These are phyloP conservation scores for Amorpha juglandis DNA, from an alignment of 2,888 invertebrate species.

Conservation along the genomic window DNA sequence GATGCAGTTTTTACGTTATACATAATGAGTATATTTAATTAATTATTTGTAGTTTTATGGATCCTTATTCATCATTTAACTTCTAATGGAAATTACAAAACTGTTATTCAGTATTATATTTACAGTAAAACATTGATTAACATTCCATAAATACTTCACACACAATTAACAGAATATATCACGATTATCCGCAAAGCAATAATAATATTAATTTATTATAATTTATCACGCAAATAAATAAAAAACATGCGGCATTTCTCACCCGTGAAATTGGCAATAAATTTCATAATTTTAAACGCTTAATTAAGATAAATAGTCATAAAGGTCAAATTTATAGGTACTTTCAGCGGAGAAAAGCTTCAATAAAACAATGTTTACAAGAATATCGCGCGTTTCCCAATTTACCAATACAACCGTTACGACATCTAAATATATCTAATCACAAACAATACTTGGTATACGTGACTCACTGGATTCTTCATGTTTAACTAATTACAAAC, in stretches of 20 bases:
- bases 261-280: background rate
- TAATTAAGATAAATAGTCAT: background rate
- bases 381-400: conserved; percentile 2
- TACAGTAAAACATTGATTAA: too few relatives aligned
- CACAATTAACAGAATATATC: too few relatives aligned
- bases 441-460: conserved; percentile 58
- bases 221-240: background rate
- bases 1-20: too few relatives aligned
- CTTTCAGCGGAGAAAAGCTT: background rate
- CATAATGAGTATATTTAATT: too few relatives aligned
- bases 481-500: conserved; percentile 71
- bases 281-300: background rate
- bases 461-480: conserved; percentile 57
- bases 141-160: too few relatives aligned
- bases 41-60: too few relatives aligned
- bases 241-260: background rate
- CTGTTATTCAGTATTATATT: too few relatives aligned
- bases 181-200: background rate
- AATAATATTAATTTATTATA: background rate
- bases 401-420: conserved; percentile 19
- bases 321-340: background rate
- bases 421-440: conserved; percentile 24
- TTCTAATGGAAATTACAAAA: too few relatives aligned
- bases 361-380: conserved; percentile 10
- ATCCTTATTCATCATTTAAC: too few relatives aligned